Base-by-base conservation (phyloP, 2,888 invertebrate genomes). In the Eristalinus sepulchralis region DNA sequence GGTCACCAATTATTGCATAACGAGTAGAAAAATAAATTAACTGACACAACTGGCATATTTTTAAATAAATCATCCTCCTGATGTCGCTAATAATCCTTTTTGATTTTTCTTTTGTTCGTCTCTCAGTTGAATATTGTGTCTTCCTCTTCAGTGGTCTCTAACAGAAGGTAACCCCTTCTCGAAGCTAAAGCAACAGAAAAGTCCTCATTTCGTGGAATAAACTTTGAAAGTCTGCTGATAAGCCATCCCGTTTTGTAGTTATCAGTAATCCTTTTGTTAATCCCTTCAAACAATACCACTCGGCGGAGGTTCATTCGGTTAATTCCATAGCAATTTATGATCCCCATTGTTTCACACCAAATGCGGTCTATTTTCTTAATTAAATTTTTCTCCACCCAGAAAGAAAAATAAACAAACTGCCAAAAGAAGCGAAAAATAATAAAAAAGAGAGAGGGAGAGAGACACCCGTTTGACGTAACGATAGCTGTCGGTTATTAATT, bases 251-350 rank as follows among this genome's bases (percentile, higher is more conserved):
- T 47, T 20, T 22, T 71, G 60, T 39, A 71, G 27, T 71, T 60
- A 27, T 10, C 22, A 13, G 39, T 20, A 27, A 71, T 17, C 60
- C 34, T 13, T 68, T 57, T 22, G 67, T 39, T 67, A n/a, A 67
- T 67, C 67, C 68, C 39, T 60, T 70, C 1, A 71, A 71, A 36
- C 60, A 47, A 39, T 22, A 20, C 6, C 4, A 34, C 17, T 31
- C 1, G n/a, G 3, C 10, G 34, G 9, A 34, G 10, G 47, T 47
- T n/a, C 27, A 27, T 20, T 34, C 36, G 9, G 13, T 36, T 34
- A 70, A 13, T n/a, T 70, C 59, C n/a, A 22, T 20, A 6, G 31
- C 36, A 59, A 70, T 59, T 70, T 59, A 59, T 2, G 3, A 20
- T 6, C 13, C 10, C 22, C 34, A 53, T 67, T 24, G 39, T 24